phyloP scores from a whole-genome alignment of 2,888 invertebrate genomes.

The Anoplius nigerrimus region DNA sequence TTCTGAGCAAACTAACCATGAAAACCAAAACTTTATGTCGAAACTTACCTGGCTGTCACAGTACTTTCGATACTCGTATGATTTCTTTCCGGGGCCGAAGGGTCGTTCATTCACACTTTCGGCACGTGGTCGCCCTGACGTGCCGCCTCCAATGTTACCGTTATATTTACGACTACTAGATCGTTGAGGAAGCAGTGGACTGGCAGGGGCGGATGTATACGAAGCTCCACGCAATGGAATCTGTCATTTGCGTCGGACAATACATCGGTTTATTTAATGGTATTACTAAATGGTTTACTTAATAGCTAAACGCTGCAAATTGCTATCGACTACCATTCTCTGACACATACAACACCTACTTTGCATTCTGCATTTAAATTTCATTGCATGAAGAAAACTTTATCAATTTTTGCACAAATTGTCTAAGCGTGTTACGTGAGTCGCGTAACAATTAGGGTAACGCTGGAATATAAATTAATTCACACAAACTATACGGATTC shows the following conservation, averaged over 20 bases:
- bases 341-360: background rate
- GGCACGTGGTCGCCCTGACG: conserved; percentile 68
- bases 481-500: too few species aligned
- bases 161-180: conserved; percentile 75
- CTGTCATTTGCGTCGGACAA: conserved; percentile 30
- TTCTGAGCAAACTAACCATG: conserved; percentile 15
- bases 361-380: too few species aligned
- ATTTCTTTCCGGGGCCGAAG: conserved; percentile 79
- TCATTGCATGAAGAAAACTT: too few species aligned
- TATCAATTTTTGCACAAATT: too few species aligned
- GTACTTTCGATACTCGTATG: conserved; percentile 76
- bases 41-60: conserved; percentile 75
- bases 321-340: background rate
- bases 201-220: conserved; percentile 75
- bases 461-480: too few species aligned
- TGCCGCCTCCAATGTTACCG: conserved; percentile 70
- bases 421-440: too few species aligned
- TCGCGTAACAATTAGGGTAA: too few species aligned
- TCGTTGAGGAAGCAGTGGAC: conserved; percentile 76
- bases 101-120: conserved; percentile 79
- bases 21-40: background rate
- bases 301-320: background rate
- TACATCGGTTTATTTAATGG: background rate
- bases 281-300: background rate
- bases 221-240: conserved; percentile 57